phyloP scores from a whole-genome alignment of 2,113 vertebrate species.

The Passer montanus region DNA sequence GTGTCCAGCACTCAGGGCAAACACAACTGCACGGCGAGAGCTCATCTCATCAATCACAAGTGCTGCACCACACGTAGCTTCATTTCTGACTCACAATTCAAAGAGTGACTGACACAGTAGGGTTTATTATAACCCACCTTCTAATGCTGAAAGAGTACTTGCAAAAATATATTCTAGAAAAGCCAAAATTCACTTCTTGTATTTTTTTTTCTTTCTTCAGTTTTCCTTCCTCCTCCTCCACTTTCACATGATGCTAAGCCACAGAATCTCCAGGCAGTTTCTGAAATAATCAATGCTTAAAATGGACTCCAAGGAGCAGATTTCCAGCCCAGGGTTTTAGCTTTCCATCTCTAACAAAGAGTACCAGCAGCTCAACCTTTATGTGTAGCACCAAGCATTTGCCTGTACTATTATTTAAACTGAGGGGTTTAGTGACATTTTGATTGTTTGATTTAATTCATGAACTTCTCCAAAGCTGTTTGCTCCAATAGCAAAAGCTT shows the following conservation, averaged over 20 bases:
- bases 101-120: not conserved
- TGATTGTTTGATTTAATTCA: not conserved
- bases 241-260: not conserved
- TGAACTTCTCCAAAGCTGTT: not conserved
- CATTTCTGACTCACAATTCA: not conserved
- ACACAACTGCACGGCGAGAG: rapidly evolving
- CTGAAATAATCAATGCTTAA: not conserved
- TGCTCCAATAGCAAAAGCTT: not conserved
- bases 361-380: not conserved
- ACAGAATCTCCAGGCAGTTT: not conserved
- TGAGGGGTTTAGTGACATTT: not conserved
- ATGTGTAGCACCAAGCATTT: not conserved
- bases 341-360: not conserved
- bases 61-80: not conserved
- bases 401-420: not conserved
- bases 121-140: not conserved
- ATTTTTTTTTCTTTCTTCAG: not conserved
- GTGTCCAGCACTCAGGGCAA: not conserved
- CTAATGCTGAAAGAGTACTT: not conserved
- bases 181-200: not conserved
- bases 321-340: not conserved
- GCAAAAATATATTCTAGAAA: not conserved
- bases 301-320: not conserved
- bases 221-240: not conserved
- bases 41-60: not conserved